Evolutionary conservation across 2,888 invertebrate species (phyloP), one percentile per base, ranked within the genome.

Genomic region (Hirtodrosophila trivittata): DNA sequence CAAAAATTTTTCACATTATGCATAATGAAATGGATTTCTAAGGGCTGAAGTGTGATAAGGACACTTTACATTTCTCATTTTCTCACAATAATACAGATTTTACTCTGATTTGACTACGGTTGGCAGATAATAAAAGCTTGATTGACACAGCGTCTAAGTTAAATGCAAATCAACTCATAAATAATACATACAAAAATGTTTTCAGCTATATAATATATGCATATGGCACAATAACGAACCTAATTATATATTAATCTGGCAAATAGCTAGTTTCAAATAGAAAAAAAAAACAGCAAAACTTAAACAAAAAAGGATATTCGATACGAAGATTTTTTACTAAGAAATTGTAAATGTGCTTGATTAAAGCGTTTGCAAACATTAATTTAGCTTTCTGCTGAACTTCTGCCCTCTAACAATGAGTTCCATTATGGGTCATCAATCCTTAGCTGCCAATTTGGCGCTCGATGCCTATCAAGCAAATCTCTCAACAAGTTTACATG

Each of bases 21-120:
- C 82, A 77, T 77, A 84, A 84, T 78, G 63, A 77, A 78, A 84
- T 66, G 67, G 58, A 49, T 67, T 69, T 66, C 63, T 64, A 63
- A 49, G 63, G 56, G 32, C 63, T 62, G 28, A 66, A 67, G 56
- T 72, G 73, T 28, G 28, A 54, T 62, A 54, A 57, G 60, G 42
- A 54, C 67, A 71, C 69, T 68, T 59, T 64, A 59, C 55, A 64
- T 62, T 62, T 67, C 46, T 43, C 42, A 68, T 68, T 52, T 63
- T 21, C 1, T 32, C n/a, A 38, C 37, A 46, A 55, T 26, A 58
- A 58, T 30, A 32, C 30, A 46, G 5, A 41, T 41, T 39, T 42
- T 13, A 10, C 28, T 26, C 28, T 33, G 32, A 54, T 59, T 66
- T 45, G 41, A 65, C n/a, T n/a, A n/a, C n/a, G n/a, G n/a, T n/a